A percentile compares a stretch with the other conserved stretches of the same genome.
phyloP scores from a whole-genome alignment of 2,888 invertebrate genomes.

The Metalampra italica region DNA sequence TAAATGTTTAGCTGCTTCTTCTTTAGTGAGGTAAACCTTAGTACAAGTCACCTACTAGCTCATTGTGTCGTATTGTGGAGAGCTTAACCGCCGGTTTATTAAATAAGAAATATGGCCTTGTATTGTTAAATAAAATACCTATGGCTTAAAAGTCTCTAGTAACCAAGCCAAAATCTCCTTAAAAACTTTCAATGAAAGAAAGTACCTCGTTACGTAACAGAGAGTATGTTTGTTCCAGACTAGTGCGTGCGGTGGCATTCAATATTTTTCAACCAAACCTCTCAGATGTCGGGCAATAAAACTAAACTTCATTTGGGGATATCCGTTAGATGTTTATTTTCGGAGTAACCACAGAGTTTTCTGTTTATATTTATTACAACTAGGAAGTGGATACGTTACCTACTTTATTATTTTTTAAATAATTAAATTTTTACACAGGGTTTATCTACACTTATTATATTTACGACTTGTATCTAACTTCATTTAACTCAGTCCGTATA shows the following conservation, averaged over 20 bases:
- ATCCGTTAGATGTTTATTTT: conserved; percentile 33
- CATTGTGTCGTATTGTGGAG: too few relatives aligned
- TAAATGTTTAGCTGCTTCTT: too few relatives aligned
- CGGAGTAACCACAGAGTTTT: conserved; percentile 15
- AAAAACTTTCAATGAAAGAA: not conserved
- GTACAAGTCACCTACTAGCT: too few relatives aligned
- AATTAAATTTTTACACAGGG: not conserved
- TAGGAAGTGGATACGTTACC: conserved; percentile 5
- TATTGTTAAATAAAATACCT: too few relatives aligned
- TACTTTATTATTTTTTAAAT: not conserved
- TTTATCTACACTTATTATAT: not conserved
- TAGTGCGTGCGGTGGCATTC: conserved; percentile 17
- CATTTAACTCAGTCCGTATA: too few relatives aligned
- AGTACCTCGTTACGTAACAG: not conserved
- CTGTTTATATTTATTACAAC: conserved; percentile 8
- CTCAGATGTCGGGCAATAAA: conserved; percentile 29
- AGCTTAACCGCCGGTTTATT: too few relatives aligned
- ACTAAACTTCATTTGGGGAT: conserved; percentile 22
- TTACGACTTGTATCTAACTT: not conserved
- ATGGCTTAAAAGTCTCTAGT: too few relatives aligned
- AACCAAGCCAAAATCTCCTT: too few relatives aligned
- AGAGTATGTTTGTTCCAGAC: not conserved
- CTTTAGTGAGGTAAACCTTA: too few relatives aligned
- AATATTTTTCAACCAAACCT: conserved; percentile 19
- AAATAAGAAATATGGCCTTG: too few relatives aligned